These are phyloP conservation scores for Stichopus chloronotus DNA, from an alignment of 35 echinoderm and acorn worm species.

Conservation along the genomic window DNA sequence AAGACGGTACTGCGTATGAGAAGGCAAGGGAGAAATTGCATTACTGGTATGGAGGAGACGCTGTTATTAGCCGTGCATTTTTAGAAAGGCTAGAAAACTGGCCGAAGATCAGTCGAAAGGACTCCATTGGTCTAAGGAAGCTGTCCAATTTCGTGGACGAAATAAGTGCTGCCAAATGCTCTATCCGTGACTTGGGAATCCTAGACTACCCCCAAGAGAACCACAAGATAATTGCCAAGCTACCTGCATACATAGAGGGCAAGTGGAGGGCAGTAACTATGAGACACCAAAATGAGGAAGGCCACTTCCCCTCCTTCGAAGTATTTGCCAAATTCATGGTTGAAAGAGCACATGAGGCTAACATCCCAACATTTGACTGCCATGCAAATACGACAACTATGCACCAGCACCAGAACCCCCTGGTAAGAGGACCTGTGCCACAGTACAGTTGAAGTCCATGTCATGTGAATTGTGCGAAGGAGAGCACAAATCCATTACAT, in stretches of 20 bases:
- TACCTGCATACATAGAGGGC: conserved; percentile 61
- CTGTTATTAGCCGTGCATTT: too few relatives aligned
- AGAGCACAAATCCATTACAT: too few relatives aligned
- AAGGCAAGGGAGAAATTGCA: too few relatives aligned
- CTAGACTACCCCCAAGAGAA: conserved; percentile 78
- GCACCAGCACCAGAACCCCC: background rate
- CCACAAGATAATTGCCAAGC: conserved; percentile 71
- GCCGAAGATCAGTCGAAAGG: conserved; percentile 32
- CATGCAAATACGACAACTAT: background rate
- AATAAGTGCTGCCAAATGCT: too few relatives aligned
- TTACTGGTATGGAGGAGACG: too few relatives aligned
- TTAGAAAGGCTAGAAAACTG: conserved; percentile 41
- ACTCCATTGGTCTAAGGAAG: background rate
- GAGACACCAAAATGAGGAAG: background rate
- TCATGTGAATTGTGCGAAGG: too few relatives aligned
- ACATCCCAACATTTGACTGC: conserved; percentile 52
- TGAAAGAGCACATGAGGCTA: conserved; percentile 61
- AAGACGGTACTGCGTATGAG: too few relatives aligned
- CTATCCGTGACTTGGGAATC: conserved; percentile 37
- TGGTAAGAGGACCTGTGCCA: conserved; percentile 64
- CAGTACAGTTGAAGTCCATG: conserved; percentile 52
- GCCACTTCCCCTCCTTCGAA: conserved; percentile 54
- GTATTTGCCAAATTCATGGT: conserved; percentile 65
- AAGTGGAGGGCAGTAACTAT: conserved; percentile 61
- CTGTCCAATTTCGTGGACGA: too few relatives aligned